Base-by-base conservation (phyloP, 2,888 invertebrate genomes). In the Lasioglossum vierecki region DNA sequence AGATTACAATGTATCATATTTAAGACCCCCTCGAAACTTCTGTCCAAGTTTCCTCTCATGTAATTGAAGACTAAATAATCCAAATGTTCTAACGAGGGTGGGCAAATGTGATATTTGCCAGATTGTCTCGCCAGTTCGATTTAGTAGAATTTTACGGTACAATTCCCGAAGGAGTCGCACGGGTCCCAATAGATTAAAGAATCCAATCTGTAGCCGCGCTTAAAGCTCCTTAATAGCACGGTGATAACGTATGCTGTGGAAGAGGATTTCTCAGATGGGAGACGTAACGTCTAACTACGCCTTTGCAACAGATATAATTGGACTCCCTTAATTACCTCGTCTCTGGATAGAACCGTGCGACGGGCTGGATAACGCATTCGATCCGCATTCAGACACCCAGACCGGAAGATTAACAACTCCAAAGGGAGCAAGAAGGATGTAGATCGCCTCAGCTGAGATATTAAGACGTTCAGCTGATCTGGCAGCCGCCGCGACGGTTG, bases 281-380 rank as follows among this genome's bases (percentile, higher is more conserved):
- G 80, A 80, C 74, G 79, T 63, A 83, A 76, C 79, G 44, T 77
- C 68, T 70, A 70, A 22, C 26, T 53, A 49, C 68, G 72, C 49
- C 76, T 76, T 78, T 84, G 84, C 80, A 77, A 77, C 85, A 75
- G 82, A 79, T 78, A 86, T 86, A 86, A 86, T 86, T 86, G 80
- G 86, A 85, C 79, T 78, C 49, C 78, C 77, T 87, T 87, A 82
- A 85, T 79, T 81, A 78, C 49, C 53, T 74, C 77, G 44, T 82
- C 86, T 77, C 57, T 41, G 79, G 72, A 84, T 76, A 79, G 57
- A 84, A 73, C 76, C 73, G 73, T 79, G 73, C 76, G 72, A 77
- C 70, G 79, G 41, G 81, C 76, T 60, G 76, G 66, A 84, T 80
- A 85, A 84, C 78, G 79, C 84, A 79, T 86, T 84, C 86, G 81